A percentile compares a stretch with the other conserved stretches of the same genome.
phyloP scores from a whole-genome alignment of 1,140 invertebrate species.

The Coelopa frigida region DNA sequence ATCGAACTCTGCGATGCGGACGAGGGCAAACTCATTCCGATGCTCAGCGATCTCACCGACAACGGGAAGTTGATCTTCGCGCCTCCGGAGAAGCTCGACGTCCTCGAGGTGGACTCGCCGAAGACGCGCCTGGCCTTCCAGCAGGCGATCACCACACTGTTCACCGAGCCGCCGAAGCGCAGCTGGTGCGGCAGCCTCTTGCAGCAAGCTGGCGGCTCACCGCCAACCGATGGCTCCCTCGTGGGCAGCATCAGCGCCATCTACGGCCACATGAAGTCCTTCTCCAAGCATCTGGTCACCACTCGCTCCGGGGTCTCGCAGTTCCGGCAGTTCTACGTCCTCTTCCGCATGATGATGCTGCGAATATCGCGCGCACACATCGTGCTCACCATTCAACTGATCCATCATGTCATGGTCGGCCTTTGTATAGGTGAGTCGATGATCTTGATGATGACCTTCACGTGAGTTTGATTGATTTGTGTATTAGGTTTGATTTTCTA shows the following conservation, averaged over 20 bases:
- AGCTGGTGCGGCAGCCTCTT: background rate
- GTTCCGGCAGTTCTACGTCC: constrained; percentile 33
- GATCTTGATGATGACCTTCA: constrained; percentile 2
- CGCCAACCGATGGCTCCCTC: constrained; percentile 29
- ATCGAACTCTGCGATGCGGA: constrained; percentile 46
- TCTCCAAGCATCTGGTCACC: constrained; percentile 22
- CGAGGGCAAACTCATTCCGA: constrained; percentile 25
- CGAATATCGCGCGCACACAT: constrained; percentile 37
- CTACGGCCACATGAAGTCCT: constrained; percentile 33
- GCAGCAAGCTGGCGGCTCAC: constrained; percentile 22
- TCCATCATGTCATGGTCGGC: constrained; percentile 54
- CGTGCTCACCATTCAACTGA: constrained; percentile 52
- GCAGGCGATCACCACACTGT: constrained; percentile 35
- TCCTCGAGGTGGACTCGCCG: background rate
- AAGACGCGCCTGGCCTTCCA: constrained; percentile 16
- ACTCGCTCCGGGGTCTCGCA: constrained; percentile 27
- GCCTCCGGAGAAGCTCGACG: constrained; percentile 3
- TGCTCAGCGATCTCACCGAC: constrained; percentile 47
- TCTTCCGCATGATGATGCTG: constrained; percentile 35
- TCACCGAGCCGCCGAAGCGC: constrained; percentile 32
- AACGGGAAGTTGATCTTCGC: constrained; percentile 45
- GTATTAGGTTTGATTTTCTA: constrained; percentile 49
- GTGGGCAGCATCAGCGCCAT: constrained; percentile 31
- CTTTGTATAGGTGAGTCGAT: constrained; percentile 46
- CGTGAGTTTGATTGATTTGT: constrained; percentile 1